A percentile compares a stretch with the other conserved stretches of the same genome.
Evolutionary conservation across 2,888 invertebrate genomes (phyloP).

Genomic region (Oscheius onirici): DNA sequence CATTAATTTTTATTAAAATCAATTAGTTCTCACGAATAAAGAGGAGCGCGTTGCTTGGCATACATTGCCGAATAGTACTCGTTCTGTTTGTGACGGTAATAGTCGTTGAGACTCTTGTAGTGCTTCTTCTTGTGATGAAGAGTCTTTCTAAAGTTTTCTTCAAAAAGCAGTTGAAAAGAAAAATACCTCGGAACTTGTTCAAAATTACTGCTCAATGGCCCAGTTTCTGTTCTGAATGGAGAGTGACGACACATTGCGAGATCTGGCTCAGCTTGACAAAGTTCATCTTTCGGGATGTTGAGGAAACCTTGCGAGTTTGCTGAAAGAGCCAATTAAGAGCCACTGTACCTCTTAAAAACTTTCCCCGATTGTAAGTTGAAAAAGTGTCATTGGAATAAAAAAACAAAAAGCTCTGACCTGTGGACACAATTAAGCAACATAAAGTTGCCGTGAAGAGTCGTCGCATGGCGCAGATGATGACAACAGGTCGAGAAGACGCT

Average conservation of each 20-base stretch:
- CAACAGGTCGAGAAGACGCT: constrained; percentile 15
- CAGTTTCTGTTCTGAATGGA: not conserved
- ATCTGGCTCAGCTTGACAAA: constrained; percentile 55
- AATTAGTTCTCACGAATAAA: constrained; percentile 24
- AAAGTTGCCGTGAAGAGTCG: constrained; percentile 5
- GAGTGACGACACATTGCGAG: constrained; percentile 22
- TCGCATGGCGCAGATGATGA: constrained; percentile 3
- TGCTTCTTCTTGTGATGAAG: constrained; percentile 21
- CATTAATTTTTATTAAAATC: not conserved
- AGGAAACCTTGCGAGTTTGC: constrained; percentile 3
- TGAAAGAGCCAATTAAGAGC: not conserved
- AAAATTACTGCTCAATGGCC: not conserved
- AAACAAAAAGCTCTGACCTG: not conserved
- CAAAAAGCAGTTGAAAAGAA: not conserved
- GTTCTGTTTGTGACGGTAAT: constrained; percentile 31
- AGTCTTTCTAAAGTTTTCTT: not conserved
- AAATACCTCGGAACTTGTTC: not conserved
- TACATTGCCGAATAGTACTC: constrained; percentile 16
- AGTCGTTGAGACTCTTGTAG: constrained; percentile 33
- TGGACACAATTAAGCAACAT: not conserved
- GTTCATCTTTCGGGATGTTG: constrained; percentile 42
- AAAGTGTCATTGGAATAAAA: no score
- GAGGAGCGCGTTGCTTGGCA: constrained; percentile 9
- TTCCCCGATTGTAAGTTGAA: no score
- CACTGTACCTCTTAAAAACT: no score